Conservation (phyloP, 2,797 vertebrate genomes). For the Glossophaga mutica region DNA sequence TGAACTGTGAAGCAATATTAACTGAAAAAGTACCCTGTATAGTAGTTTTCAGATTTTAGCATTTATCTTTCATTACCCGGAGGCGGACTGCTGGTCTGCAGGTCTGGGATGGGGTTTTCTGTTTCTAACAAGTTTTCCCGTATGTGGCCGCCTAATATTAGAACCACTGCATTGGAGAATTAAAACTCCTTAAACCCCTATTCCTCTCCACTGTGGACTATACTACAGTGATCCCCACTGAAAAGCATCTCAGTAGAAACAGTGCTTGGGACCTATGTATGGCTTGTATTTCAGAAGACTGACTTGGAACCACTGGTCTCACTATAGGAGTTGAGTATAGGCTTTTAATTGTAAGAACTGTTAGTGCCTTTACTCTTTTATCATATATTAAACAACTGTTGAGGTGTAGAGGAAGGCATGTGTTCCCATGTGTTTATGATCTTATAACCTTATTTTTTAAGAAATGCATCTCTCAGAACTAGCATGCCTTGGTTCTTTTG, state of each 20-base stretch:
- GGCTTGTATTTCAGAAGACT: neutral
- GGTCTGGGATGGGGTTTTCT: neutral
- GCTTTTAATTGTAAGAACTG: neutral
- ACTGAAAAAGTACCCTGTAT: neutral
- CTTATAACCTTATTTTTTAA: neutral
- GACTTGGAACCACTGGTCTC: neutral
- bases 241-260: neutral
- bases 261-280: neutral
- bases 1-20: neutral
- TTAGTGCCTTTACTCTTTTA: neutral
- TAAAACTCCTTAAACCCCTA: neutral
- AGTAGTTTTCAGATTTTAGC: neutral
- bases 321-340: neutral
- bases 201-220: neutral
- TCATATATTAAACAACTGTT: neutral
- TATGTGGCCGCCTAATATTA: neutral
- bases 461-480: neutral
- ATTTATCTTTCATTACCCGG: neutral
- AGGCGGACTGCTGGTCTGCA: neutral
- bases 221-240: neutral
- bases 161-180: neutral
- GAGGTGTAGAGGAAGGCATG: neutral
- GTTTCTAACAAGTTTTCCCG: neutral
- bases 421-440: neutral
- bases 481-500: neutral